Evolutionary conservation across 2,797 vertebrate species (phyloP).

Genomic region (Epinephelus awoara): DNA sequence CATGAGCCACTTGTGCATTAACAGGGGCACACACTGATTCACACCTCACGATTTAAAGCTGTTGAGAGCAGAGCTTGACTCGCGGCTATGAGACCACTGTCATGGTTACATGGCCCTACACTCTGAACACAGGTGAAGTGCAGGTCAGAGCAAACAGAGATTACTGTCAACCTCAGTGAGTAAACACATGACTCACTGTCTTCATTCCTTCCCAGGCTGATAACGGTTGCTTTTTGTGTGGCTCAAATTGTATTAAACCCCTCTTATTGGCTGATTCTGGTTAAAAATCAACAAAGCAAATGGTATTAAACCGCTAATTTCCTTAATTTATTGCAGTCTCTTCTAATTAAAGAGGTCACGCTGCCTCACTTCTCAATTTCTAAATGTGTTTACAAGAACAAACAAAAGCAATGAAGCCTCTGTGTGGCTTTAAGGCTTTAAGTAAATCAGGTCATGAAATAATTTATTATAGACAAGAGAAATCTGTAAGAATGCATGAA

Average conservation of each 20-base stretch:
- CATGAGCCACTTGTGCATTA: conserved; percentile 7
- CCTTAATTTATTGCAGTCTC: not conserved
- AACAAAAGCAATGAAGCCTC: not conserved
- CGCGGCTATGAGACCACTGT: not conserved
- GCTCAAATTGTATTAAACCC: conserved; percentile 15
- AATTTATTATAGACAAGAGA: not conserved
- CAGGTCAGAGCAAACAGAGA: conserved; percentile 1
- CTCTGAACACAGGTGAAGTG: conserved; percentile 9
- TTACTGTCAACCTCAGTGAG: conserved; percentile 5
- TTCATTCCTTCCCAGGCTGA: not conserved
- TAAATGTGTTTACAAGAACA: not conserved
- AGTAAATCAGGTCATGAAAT: not conserved
- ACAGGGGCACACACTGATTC: not conserved
- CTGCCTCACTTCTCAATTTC: not conserved
- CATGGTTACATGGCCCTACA: not conserved
- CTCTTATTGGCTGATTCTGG: not conserved
- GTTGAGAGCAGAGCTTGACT: conserved; percentile 3
- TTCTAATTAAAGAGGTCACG: not conserved
- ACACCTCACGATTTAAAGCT: not conserved
- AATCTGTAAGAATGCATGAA: not conserved
- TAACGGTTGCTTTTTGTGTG: conserved; percentile 1
- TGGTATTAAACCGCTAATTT: not conserved
- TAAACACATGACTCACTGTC: conserved; percentile 1
- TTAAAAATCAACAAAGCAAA: conserved; percentile 11
- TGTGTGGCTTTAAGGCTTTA: not conserved